phyloP scores from a whole-genome alignment of 2,888 invertebrate species.

The Cetonia aurata region DNA sequence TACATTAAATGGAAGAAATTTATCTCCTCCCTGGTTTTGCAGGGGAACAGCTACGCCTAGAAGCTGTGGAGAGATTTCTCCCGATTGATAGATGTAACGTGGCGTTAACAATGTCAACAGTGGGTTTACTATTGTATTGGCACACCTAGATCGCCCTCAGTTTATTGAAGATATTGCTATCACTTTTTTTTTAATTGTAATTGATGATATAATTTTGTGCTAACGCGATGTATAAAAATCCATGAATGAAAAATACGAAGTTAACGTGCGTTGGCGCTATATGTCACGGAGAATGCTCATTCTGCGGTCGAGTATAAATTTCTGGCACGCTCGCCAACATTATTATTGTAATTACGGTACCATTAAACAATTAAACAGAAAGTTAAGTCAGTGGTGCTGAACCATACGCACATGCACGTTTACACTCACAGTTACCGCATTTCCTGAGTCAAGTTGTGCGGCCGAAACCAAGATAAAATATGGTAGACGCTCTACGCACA shows the following conservation, averaged over 20 bases:
- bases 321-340: constrained; percentile 46
- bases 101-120: too few relatives aligned
- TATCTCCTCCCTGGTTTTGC: too few relatives aligned
- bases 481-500: neutral
- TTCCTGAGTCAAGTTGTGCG: neutral
- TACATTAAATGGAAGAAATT: too few relatives aligned
- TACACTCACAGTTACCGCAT: constrained; percentile 11
- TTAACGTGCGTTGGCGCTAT: constrained; percentile 4
- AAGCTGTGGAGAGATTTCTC: too few relatives aligned
- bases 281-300: constrained; percentile 23
- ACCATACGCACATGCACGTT: constrained; percentile 32
- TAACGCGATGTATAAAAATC: neutral
- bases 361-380: constrained; percentile 53
- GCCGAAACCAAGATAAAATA: constrained; percentile 11
- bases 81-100: too few relatives aligned
- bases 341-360: constrained; percentile 48
- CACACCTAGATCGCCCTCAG: too few relatives aligned
- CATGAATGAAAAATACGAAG: neutral
- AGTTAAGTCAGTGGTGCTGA: constrained; percentile 50
- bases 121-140: too few relatives aligned
- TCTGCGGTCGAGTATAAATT: constrained; percentile 33
- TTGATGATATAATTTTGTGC: too few relatives aligned
- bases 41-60: too few relatives aligned
- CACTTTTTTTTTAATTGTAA: too few relatives aligned
- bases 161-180: too few relatives aligned